Percentiles rank a stretch among this genome's conserved stretches.
Evolutionary conservation across 1,140 invertebrate genomes (phyloP).

Genomic region (Sinella curviseta): DNA sequence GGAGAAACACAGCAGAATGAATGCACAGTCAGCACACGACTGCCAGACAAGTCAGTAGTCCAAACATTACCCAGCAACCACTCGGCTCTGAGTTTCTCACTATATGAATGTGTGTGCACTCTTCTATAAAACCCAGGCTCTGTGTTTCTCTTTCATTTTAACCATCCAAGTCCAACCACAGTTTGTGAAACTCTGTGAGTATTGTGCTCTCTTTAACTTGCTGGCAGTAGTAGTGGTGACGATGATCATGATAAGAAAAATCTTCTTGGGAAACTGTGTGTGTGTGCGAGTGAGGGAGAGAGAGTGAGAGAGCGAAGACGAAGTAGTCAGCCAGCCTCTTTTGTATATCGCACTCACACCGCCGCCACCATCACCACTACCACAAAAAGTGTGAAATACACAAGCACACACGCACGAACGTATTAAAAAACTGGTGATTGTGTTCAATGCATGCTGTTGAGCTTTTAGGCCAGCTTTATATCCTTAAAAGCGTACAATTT

Average conservation of each 20-base stretch:
- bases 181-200: neutral
- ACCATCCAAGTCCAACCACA: neutral
- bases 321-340: too few species aligned
- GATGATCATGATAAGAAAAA: constrained; percentile 8
- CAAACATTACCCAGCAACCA: neutral
- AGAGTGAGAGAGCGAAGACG: too few species aligned
- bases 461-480: neutral
- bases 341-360: too few species aligned
- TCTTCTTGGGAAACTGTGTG: constrained; percentile 1
- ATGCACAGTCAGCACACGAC: neutral
- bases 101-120: too few species aligned
- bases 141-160: neutral
- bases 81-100: neutral
- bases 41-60: neutral
- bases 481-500: too few species aligned
- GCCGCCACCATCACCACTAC: neutral
- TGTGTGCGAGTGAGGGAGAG: too few species aligned
- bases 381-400: constrained; percentile 21
- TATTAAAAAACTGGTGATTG: too few species aligned
- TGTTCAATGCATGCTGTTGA: neutral
- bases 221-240: neutral
- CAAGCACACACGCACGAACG: constrained; percentile 1
- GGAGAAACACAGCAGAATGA: neutral
- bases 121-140: too few species aligned
- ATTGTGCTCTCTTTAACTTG: too few species aligned